Evolutionary conservation across 2,797 vertebrate species (phyloP).

Genomic region (Lepus townsendii): DNA sequence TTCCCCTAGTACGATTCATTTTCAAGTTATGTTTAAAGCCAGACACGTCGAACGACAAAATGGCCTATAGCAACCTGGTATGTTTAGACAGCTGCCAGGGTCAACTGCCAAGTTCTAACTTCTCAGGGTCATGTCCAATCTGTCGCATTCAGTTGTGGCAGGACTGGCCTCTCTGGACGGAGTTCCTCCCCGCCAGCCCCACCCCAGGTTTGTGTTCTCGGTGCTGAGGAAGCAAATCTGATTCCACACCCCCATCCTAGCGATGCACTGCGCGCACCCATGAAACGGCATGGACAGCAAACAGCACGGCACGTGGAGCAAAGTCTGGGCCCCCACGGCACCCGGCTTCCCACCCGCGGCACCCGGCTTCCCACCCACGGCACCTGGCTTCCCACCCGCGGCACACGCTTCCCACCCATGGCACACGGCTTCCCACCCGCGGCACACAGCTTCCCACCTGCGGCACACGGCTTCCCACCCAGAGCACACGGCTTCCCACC

Average conservation of each 20-base stretch:
- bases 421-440: too few relatives aligned
- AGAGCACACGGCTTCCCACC: too few relatives aligned
- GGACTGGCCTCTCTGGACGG: background rate
- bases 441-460: too few relatives aligned
- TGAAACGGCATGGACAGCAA: background rate
- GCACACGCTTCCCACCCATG: too few relatives aligned
- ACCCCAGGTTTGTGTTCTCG: background rate
- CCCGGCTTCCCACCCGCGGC: too few relatives aligned
- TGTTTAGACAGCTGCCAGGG: conserved; percentile 34
- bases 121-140: background rate
- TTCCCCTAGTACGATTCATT: background rate
- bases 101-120: background rate
- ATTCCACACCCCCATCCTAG: background rate
- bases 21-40: conserved; percentile 22
- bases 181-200: background rate
- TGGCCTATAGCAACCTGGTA: background rate
- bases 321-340: too few relatives aligned
- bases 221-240: background rate
- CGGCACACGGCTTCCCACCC: too few relatives aligned
- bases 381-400: too few relatives aligned
- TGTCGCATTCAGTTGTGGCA: background rate
- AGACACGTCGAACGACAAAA: conserved; percentile 6
- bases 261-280: background rate
- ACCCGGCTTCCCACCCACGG: too few relatives aligned
- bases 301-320: background rate